These are phyloP conservation scores for Halocynthia roretzi DNA, from an alignment of 23 tunicate genomes.

Conservation along the genomic window DNA sequence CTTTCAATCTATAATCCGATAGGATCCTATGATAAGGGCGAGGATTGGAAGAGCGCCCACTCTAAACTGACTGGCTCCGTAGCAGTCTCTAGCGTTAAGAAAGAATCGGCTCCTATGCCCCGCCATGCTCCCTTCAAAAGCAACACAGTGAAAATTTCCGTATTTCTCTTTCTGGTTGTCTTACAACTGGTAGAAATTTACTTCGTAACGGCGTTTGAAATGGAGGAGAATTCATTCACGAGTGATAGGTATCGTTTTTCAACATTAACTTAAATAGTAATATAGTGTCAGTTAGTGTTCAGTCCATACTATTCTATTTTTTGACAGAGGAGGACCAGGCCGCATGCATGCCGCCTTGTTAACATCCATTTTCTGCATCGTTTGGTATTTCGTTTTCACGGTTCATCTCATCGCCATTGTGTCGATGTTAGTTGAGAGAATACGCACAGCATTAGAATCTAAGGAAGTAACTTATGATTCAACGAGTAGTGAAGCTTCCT, in stretches of 20 bases:
- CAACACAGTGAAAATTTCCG: conserved; percentile 21
- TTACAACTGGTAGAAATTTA: conserved; percentile 29
- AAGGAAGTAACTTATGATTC: too few relatives aligned
- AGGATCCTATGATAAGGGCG: too few relatives aligned
- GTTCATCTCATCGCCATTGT: conserved; percentile 43
- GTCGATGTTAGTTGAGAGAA: conserved; percentile 24
- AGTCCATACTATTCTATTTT: too few relatives aligned
- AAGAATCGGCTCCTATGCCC: conserved; percentile 3
- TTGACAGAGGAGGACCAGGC: conserved; percentile 2
- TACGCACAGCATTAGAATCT: background rate
- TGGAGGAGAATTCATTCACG: background rate
- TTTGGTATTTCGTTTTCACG: conserved; percentile 37
- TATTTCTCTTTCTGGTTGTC: conserved; percentile 23
- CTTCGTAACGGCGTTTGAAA: conserved; percentile 16
- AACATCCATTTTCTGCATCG: conserved; percentile 17
- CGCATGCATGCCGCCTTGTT: conserved; percentile 51
- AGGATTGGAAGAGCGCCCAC: too few relatives aligned
- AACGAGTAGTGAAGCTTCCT: too few relatives aligned
- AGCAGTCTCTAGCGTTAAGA: too few relatives aligned
- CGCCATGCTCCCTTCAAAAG: conserved; percentile 35
- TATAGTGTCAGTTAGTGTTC: background rate
- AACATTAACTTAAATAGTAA: background rate
- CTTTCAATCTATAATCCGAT: too few relatives aligned
- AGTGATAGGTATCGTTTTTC: conserved; percentile 1
- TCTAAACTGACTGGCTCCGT: too few relatives aligned